Conservation (phyloP, 1,140 invertebrate species). For the Onthophagus taurus region DNA sequence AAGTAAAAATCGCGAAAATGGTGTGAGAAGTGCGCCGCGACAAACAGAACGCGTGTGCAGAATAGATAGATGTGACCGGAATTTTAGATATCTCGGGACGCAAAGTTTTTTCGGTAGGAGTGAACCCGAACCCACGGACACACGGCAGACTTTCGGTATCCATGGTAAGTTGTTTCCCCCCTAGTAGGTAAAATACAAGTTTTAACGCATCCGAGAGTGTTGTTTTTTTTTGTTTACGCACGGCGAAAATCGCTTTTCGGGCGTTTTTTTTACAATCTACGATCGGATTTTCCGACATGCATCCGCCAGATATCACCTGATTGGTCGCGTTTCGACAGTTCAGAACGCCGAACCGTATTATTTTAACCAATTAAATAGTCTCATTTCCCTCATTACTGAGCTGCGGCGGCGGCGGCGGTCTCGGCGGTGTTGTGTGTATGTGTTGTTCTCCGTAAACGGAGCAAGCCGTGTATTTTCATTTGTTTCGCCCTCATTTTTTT, state of each 20-base stretch:
- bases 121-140: slow-evolving; percentile 15
- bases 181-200: too few relatives aligned
- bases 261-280: too few relatives aligned
- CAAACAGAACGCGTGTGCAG: too few relatives aligned
- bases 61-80: too few relatives aligned
- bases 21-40: slow-evolving; percentile 15
- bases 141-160: slow-evolving; percentile 28
- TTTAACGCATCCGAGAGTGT: too few relatives aligned
- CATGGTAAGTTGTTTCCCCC: slow-evolving; percentile 37
- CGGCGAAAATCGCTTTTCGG: too few relatives aligned
- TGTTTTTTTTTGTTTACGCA: too few relatives aligned
- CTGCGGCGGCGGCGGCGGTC: not conserved
- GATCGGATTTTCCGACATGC: slow-evolving; percentile 30
- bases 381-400: slow-evolving; percentile 34
- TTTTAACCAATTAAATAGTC: slow-evolving; percentile 41
- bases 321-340: slow-evolving; percentile 47
- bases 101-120: slow-evolving; percentile 11
- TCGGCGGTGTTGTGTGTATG: slow-evolving; percentile 13
- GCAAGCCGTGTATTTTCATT: not conserved
- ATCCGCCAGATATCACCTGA: slow-evolving; percentile 51
- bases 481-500: not conserved
- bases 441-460: slow-evolving; percentile 10
- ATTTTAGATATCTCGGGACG: too few relatives aligned
- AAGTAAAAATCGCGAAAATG: slow-evolving; percentile 23
- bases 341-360: slow-evolving; percentile 36